These are phyloP conservation scores for Liodrosophila aerea DNA, from an alignment of 2,888 invertebrate species.

Conservation along the genomic window DNA sequence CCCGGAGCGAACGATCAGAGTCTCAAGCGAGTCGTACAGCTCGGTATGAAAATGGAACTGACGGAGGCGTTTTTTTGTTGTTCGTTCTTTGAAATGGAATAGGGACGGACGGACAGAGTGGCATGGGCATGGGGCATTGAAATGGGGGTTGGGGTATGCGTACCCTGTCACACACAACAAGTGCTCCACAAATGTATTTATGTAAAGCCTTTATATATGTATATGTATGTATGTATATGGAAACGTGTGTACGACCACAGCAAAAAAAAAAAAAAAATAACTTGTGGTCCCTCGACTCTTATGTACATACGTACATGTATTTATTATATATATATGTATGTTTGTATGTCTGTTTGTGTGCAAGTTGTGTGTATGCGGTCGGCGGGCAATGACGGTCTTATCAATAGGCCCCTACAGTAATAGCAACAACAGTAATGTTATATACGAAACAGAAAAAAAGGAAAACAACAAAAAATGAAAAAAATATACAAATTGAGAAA, in stretches of 20 bases:
- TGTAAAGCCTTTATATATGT: slow-evolving; percentile 11
- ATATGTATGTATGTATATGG: slow-evolving; percentile 6
- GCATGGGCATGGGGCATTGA: slow-evolving; percentile 16
- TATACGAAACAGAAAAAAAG: slow-evolving; percentile 34
- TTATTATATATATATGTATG: slow-evolving; percentile 2
- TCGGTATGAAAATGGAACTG: slow-evolving; percentile 10
- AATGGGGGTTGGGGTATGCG: slow-evolving; percentile 12
- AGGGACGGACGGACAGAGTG: slow-evolving; percentile 1
- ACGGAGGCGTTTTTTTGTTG: slow-evolving; percentile 13
- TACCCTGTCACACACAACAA: slow-evolving; percentile 39
- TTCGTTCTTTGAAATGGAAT: slow-evolving; percentile 2
- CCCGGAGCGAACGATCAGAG: too few species aligned
- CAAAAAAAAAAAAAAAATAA: slow-evolving; percentile 28
- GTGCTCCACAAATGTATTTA: slow-evolving; percentile 43
- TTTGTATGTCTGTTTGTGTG: slow-evolving; percentile 10
- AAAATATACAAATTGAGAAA: slow-evolving; percentile 14
- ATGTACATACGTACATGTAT: slow-evolving; percentile 12
- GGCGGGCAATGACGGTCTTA: slow-evolving; percentile 60
- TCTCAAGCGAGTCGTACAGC: slow-evolving; percentile 15
- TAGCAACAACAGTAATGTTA: slow-evolving; percentile 38
- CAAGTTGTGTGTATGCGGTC: slow-evolving; percentile 41
- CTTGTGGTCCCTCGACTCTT: slow-evolving; percentile 39
- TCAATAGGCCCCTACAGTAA: slow-evolving; percentile 64
- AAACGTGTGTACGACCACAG: slow-evolving; percentile 34
- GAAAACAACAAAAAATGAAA: slow-evolving; percentile 24